Base-by-base conservation (phyloP, 2,888 invertebrate genomes). In the Eupithecia vulgata region DNA sequence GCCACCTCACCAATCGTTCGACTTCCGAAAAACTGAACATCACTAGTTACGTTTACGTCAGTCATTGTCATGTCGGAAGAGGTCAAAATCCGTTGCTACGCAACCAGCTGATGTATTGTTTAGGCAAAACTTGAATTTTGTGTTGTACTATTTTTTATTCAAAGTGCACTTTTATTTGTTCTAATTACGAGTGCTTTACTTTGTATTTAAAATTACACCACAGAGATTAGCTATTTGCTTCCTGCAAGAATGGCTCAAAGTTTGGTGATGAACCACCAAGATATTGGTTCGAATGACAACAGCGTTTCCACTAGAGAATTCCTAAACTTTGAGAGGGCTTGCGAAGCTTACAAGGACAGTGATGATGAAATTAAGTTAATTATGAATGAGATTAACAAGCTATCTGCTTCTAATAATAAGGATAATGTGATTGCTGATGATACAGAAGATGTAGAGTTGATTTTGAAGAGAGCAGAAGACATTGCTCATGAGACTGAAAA, bases 331-430 rank as follows among this genome's bases (percentile, higher is more conserved):
- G 94, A 94, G 82, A 93, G 91, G 80, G 87, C 86, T 72, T 94
- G 94, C 78, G 93, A 92, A 78, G 84, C 85, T 5, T 91, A 86
- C 73, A 94, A 90, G 78, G 94, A 90, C 71, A 93, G 92, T 65
- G 95, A 95, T 80, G 94, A 95, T 68, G 96, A 96, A 88, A 95
- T 96, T 12, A 96, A 95, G 79, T 95, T 95, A 88, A 96, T 97
- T 85, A 95, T 97, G 80, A 96, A 95, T 82, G 96, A 97, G 90
- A 96, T 97, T 5, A 96, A 95, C 79, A 95, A 96, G 77, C 85
- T 96, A 64, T 92, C 95, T 48, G 86, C 85, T 42, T 75, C 76
- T 66, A 87, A 85, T 74, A 85, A 83, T 52, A 85, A 85, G 61
- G 88, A 88, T 72, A 87, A 83, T 61, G 82, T 87, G 37, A 80